Evolutionary conservation across 35 echinoderm and acorn worm genomes (phyloP).

Genomic region (Chiridota heheva): DNA sequence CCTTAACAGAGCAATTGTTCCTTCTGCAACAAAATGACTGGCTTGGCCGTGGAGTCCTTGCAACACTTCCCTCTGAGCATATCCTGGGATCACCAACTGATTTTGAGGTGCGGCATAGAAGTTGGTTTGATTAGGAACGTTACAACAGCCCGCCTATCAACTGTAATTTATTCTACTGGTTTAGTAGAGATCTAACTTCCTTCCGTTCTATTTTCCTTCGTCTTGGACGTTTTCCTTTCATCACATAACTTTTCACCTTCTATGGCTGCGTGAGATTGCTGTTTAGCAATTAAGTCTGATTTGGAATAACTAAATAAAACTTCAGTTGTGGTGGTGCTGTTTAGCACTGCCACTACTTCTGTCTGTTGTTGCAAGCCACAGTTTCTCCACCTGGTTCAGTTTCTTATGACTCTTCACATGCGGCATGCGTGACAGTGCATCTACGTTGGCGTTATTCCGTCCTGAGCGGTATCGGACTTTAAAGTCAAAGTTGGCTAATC

Average conservation of each 20-base stretch:
- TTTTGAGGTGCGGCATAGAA: not conserved
- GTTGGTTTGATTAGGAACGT: not conserved
- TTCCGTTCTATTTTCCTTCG: not conserved
- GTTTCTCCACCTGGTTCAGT: too few species aligned
- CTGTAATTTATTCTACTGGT: not conserved
- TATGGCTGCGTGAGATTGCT: not conserved
- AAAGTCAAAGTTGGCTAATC: constrained; percentile 5
- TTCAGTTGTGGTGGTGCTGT: too few species aligned
- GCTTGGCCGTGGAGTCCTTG: not conserved
- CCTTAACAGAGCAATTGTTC: too few species aligned
- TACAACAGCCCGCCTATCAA: not conserved
- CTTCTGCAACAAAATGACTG: not conserved
- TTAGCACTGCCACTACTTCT: too few species aligned
- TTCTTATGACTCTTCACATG: too few species aligned
- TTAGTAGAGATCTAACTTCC: not conserved
- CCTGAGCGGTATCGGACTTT: not conserved
- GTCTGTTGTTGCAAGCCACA: too few species aligned
- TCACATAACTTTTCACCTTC: not conserved
- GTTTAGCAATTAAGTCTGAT: too few species aligned
- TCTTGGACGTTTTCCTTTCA: not conserved
- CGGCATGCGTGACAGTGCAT: not conserved
- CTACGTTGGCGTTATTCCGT: not conserved
- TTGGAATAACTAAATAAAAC: too few species aligned
- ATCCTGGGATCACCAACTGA: not conserved
- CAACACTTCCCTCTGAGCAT: not conserved